Conservation (phyloP, 1,140 invertebrate genomes). For the Bombus waltoni region DNA sequence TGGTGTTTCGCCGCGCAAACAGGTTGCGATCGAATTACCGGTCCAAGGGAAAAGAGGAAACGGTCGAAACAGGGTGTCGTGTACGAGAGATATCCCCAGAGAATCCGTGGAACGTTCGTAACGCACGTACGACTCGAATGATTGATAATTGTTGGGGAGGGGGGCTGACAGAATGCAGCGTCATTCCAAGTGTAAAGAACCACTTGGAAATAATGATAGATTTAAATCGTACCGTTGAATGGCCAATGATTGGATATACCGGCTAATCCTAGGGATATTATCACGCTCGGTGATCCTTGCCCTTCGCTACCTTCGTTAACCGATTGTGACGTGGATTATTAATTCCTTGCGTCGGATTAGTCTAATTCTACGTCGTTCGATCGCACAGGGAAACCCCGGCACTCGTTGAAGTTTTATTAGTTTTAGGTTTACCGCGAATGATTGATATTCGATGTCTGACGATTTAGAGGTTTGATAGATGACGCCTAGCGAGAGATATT, state of each 20-base stretch:
- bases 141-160: constrained; percentile 38
- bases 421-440: neutral
- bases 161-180: neutral
- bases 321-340: neutral
- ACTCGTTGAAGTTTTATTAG: neutral
- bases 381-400: neutral
- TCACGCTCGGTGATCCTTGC: constrained; percentile 18
- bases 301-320: constrained; percentile 27
- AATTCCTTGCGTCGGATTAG: neutral
- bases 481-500: too few relatives aligned
- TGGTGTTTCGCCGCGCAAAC: constrained; percentile 42
- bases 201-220: constrained; percentile 49
- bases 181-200: constrained; percentile 46
- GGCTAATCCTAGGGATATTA: neutral
- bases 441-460: neutral
- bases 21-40: constrained; percentile 50
- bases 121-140: constrained; percentile 15
- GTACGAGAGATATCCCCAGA: neutral
- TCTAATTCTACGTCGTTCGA: neutral
- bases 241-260: constrained; percentile 56
- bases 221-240: constrained; percentile 61
- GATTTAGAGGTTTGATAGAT: neutral
- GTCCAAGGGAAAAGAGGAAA: neutral
- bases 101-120: constrained; percentile 8
- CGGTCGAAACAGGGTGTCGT: neutral